phyloP scores from a whole-genome alignment of 2,888 invertebrate species.

The Spatulosminthurus flaviceps region DNA sequence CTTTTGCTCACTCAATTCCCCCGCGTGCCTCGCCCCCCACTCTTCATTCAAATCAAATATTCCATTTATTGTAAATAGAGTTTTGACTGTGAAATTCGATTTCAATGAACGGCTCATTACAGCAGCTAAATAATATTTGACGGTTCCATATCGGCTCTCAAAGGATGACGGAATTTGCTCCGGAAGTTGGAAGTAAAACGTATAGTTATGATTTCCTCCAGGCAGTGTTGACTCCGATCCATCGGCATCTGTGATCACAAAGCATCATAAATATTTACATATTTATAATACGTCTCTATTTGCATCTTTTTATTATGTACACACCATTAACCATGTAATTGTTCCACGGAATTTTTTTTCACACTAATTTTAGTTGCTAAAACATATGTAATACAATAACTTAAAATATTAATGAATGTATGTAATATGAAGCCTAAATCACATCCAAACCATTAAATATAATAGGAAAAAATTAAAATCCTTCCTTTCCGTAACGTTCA shows the following conservation, averaged over 20 bases:
- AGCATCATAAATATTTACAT: background rate
- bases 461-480: no score
- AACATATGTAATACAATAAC: no score
- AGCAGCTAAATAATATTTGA: conserved; percentile 83
- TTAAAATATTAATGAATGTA: no score
- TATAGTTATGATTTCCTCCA: conserved; percentile 78
- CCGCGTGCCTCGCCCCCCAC: conserved; percentile 75
- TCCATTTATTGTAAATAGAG: conserved; percentile 82
- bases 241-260: conserved; percentile 34
- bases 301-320: no score
- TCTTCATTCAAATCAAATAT: conserved; percentile 83
- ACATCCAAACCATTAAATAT: no score
- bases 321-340: background rate
- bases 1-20: conserved; percentile 77
- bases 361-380: no score
- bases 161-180: conserved; percentile 82
- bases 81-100: conserved; percentile 83
- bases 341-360: background rate
- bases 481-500: no score
- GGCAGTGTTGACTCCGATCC: conserved; percentile 74
- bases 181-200: conserved; percentile 80
- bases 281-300: background rate
- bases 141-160: conserved; percentile 77
- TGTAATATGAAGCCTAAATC: no score
- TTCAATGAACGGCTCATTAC: conserved; percentile 83